Conservation (phyloP, 2,797 vertebrate species). For the Anisognathus igniventris region DNA sequence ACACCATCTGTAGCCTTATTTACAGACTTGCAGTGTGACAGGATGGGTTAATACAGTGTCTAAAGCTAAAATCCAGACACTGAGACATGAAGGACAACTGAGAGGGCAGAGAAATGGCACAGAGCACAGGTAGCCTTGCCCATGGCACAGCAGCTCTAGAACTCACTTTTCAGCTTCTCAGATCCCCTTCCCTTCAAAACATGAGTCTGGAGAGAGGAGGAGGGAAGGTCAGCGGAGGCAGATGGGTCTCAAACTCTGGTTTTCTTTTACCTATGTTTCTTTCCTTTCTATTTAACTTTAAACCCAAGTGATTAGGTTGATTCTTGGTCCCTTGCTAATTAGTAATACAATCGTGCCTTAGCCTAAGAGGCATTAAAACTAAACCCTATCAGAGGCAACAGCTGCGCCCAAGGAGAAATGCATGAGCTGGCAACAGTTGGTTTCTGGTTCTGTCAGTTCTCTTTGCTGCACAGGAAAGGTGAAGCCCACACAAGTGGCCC, state of each 20-base stretch:
- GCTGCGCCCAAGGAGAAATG: neutral
- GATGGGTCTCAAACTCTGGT: neutral
- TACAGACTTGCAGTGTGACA: neutral
- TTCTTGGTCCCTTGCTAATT: neutral
- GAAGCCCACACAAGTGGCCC: neutral
- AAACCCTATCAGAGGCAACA: neutral
- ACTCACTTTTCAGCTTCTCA: neutral
- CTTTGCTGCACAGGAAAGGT: neutral
- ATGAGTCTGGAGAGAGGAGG: neutral
- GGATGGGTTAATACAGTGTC: neutral
- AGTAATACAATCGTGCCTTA: neutral
- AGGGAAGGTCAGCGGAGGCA: neutral
- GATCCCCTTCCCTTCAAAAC: neutral
- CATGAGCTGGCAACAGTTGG: neutral
- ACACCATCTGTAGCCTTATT: neutral
- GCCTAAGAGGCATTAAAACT: neutral
- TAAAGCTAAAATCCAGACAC: neutral
- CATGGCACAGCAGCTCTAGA: neutral
- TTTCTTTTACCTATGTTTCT: neutral
- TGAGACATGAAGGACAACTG: neutral
- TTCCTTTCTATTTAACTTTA: conserved; percentile 1
- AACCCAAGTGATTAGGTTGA: neutral
- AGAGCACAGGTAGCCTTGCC: neutral
- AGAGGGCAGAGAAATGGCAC: neutral
- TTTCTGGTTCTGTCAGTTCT: neutral